Conservation (phyloP, 2,113 vertebrate genomes). For the Scolopax mira region DNA sequence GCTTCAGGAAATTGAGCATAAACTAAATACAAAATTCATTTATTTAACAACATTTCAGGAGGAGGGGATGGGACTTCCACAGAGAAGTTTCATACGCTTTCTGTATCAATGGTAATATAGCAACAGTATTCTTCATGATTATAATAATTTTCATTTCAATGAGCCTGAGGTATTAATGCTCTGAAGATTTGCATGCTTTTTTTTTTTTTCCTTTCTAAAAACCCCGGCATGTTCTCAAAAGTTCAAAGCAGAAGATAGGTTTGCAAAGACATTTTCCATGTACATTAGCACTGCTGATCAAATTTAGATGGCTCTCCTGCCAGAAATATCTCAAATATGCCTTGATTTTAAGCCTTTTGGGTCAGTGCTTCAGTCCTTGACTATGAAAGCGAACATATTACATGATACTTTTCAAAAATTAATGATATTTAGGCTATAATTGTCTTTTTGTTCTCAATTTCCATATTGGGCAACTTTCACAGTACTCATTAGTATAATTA, state of each 20-base stretch:
- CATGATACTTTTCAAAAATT: not conserved
- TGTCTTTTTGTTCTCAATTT: not conserved
- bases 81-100: not conserved
- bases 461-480: not conserved
- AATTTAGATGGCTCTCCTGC: not conserved
- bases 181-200: not conserved
- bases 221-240: not conserved
- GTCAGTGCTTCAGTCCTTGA: not conserved
- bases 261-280: not conserved
- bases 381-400: not conserved
- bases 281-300: constrained; percentile 23
- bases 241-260: constrained; percentile 10
- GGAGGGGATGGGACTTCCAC: not conserved
- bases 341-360: not conserved
- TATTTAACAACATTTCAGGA: constrained; percentile 33
- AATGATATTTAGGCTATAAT: not conserved
- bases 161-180: constrained; percentile 8
- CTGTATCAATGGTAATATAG: not conserved
- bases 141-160: constrained; percentile 39
- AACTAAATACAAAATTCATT: not conserved
- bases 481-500: not conserved
- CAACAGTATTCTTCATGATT: not conserved
- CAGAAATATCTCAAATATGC: not conserved
- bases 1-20: not conserved
- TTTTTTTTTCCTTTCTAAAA: not conserved